These are phyloP conservation scores for Gallinago jamesoni DNA, from an alignment of 2,113 vertebrate genomes.

Conservation along the genomic window DNA sequence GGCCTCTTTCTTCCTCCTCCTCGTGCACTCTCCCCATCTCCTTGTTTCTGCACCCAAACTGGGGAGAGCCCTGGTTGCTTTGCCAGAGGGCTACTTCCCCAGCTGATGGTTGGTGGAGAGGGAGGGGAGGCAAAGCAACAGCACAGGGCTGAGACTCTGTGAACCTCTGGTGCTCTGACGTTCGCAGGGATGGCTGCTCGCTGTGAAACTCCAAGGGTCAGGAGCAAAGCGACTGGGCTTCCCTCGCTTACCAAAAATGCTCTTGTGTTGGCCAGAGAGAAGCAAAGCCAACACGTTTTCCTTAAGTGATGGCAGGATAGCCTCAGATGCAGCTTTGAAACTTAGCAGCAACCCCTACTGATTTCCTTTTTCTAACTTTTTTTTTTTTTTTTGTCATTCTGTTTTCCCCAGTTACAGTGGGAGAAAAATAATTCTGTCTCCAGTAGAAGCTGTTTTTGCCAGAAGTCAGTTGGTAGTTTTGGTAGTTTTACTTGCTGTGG, in stretches of 20 bases:
- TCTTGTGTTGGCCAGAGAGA: background rate
- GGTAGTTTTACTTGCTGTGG: background rate
- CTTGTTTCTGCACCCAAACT: background rate
- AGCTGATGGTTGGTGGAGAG: accelerated
- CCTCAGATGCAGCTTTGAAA: background rate
- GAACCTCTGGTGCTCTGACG: background rate
- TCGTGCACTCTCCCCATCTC: accelerated
- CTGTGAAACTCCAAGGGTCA: background rate
- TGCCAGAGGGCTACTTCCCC: background rate
- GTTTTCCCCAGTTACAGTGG: background rate
- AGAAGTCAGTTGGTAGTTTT: background rate
- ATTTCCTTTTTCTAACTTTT: background rate
- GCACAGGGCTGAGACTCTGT: background rate
- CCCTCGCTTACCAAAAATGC: background rate
- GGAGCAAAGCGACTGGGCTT: accelerated
- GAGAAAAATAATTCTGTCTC: background rate
- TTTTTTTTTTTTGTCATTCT: background rate
- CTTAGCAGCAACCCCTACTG: background rate
- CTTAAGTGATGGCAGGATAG: background rate
- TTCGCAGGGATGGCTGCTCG: background rate
- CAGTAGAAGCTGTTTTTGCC: background rate
- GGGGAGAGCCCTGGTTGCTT: background rate
- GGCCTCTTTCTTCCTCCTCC: background rate
- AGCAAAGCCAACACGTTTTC: background rate
- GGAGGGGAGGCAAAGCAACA: background rate